phyloP scores from a whole-genome alignment of 2,888 invertebrate genomes.

The Brassicogethes aeneus region DNA sequence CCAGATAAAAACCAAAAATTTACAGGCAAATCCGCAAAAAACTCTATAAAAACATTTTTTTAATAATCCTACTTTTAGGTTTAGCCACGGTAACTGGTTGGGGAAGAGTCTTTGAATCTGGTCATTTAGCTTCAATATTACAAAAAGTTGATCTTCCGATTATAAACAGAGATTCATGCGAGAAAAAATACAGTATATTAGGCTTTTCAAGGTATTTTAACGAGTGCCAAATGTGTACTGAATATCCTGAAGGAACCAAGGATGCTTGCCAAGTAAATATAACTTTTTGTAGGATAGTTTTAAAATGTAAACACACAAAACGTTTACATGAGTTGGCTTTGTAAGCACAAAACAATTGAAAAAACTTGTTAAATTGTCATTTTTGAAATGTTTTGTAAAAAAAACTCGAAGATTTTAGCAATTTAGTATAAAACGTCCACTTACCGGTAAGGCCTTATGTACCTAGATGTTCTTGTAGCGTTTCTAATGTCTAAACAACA shows the following conservation, averaged over 20 bases:
- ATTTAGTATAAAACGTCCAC: too few species aligned
- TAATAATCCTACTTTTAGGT: conserved; percentile 3
- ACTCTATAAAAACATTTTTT: neutral
- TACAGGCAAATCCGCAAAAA: conserved; percentile 11
- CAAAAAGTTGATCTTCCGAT: conserved; percentile 20
- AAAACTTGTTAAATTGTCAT: too few species aligned
- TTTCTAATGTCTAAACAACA: too few species aligned
- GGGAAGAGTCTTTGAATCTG: conserved; percentile 22
- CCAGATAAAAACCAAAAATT: conserved; percentile 20
- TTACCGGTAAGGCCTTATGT: too few species aligned
- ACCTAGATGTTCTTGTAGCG: too few species aligned
- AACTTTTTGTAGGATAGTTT: too few species aligned
- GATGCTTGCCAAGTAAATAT: conserved; percentile 26
- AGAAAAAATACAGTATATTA: conserved; percentile 16
- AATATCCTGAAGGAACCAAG: conserved; percentile 19
- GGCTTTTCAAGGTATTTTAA: conserved; percentile 20
- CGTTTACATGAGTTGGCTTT: too few species aligned
- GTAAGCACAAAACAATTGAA: too few species aligned
- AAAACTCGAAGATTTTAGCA: too few species aligned
- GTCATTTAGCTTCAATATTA: conserved; percentile 15
- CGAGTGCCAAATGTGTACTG: conserved; percentile 26
- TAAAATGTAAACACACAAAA: too few species aligned
- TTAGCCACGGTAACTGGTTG: conserved; percentile 23
- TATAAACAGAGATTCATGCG: conserved; percentile 17
- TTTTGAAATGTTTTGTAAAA: too few species aligned